Percentiles rank a stretch among this genome's conserved stretches.
Evolutionary conservation across 2,113 vertebrate species (phyloP).

Genomic region (Macaca fascicularis): T2T-MFA8v1.1 NC_088389.1:119349501-119350000

Average conservation of each 20-base stretch:
- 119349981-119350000: too few relatives aligned
- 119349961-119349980: too few relatives aligned
- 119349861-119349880: too few relatives aligned
- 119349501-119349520: neutral
- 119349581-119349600: fast-evolving
- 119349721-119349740: neutral
- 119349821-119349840: too few relatives aligned
- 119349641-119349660: neutral
- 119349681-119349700: neutral
- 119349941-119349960: too few relatives aligned
- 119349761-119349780: too few relatives aligned
- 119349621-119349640: neutral
- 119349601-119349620: neutral
- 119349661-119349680: neutral
- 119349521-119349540: neutral
- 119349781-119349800: too few relatives aligned
- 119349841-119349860: too few relatives aligned
- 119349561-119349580: neutral
- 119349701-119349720: neutral
- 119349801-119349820: too few relatives aligned
- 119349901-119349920: too few relatives aligned
- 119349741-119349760: neutral
- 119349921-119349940: too few relatives aligned
- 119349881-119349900: too few relatives aligned
- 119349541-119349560: neutral